These are phyloP conservation scores for Dicycla oo DNA, from an alignment of 2,888 invertebrate genomes.

Conservation along the genomic window DNA sequence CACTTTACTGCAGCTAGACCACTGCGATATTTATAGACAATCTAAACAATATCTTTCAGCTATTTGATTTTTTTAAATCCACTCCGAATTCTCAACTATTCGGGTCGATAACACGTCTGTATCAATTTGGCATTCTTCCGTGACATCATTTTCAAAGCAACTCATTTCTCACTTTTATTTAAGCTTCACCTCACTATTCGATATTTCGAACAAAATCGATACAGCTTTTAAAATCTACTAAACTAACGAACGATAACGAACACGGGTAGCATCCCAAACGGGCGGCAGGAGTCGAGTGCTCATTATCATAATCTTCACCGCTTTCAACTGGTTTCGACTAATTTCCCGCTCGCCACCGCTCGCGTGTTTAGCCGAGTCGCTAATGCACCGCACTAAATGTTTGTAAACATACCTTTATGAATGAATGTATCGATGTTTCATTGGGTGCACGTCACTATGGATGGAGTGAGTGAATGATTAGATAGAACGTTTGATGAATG, in stretches of 20 bases:
- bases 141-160: constrained; percentile 18
- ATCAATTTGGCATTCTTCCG: constrained; percentile 31
- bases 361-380: constrained; percentile 69
- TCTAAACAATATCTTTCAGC: constrained; percentile 17
- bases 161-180: constrained; percentile 15
- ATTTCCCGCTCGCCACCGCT: constrained; percentile 73
- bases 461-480: constrained; percentile 36
- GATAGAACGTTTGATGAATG: constrained; percentile 38
- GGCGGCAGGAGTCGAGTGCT: constrained; percentile 65
- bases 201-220: constrained; percentile 40
- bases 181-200: not conserved
- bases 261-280: constrained; percentile 66
- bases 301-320: constrained; percentile 81
- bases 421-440: constrained; percentile 63
- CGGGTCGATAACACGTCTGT: constrained; percentile 22
- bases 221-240: constrained; percentile 59
- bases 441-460: constrained; percentile 56
- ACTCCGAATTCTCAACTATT: constrained; percentile 1
- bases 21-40: constrained; percentile 39
- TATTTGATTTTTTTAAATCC: constrained; percentile 14
- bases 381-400: constrained; percentile 65
- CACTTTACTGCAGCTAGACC: constrained; percentile 43
- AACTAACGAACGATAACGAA: constrained; percentile 59
- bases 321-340: constrained; percentile 75
- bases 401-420: constrained; percentile 68